Evolutionary conservation across 1,140 invertebrate species (phyloP).

Genomic region (Achroia grisella): DNA sequence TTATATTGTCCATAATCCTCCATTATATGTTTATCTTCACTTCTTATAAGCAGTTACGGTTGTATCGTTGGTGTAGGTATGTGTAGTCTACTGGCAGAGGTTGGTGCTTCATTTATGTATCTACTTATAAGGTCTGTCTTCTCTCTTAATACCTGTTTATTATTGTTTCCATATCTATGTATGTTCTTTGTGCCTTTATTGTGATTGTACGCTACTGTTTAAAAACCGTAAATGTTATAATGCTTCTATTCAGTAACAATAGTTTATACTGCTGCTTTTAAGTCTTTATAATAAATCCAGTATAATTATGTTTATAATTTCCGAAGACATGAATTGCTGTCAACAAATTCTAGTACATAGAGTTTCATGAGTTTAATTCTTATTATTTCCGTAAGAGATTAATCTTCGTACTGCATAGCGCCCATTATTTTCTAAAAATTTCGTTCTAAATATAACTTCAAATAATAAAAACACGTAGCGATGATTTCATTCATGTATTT

Average conservation of each 20-base stretch:
- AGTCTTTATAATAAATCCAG: too few species aligned
- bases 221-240: not conserved
- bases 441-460: too few species aligned
- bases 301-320: too few species aligned
- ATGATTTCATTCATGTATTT: too few species aligned
- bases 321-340: too few species aligned
- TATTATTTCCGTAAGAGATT: too few species aligned
- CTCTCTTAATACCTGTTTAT: slow-evolving; percentile 45
- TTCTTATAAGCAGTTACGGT: slow-evolving; percentile 24
- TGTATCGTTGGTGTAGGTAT: slow-evolving; percentile 49
- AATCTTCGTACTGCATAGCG: too few species aligned
- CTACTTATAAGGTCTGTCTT: slow-evolving; percentile 35
- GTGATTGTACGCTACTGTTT: slow-evolving; percentile 55
- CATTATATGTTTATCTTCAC: slow-evolving; percentile 4
- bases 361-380: too few species aligned
- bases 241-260: not conserved
- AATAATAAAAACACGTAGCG: too few species aligned
- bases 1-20: not conserved
- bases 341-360: too few species aligned
- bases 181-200: slow-evolving; percentile 47
- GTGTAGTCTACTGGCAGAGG: slow-evolving; percentile 50
- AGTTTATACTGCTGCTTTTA: too few species aligned
- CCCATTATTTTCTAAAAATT: too few species aligned
- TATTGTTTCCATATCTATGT: slow-evolving; percentile 47
- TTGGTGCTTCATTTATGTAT: slow-evolving; percentile 71